These are phyloP conservation scores for Brachycybe producta DNA, from an alignment of 2,888 invertebrate genomes.

Conservation along the genomic window DNA sequence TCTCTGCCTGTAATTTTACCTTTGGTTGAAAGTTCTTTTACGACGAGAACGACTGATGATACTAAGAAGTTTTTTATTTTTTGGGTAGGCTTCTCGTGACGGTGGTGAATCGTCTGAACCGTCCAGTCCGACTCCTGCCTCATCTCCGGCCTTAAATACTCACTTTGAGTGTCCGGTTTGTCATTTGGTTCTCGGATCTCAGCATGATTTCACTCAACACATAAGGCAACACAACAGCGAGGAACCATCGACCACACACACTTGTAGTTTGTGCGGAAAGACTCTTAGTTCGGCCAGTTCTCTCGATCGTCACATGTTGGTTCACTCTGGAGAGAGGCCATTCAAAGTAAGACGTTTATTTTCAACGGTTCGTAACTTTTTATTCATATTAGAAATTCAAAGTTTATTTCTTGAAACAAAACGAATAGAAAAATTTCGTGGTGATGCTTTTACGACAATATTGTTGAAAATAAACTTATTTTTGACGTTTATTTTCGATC, in stretches of 20 bases:
- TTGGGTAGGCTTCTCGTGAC: too few relatives aligned
- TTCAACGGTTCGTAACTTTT: too few relatives aligned
- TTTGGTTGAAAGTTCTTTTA: too few relatives aligned
- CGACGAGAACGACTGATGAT: too few relatives aligned
- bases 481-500: too few relatives aligned
- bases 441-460: too few relatives aligned
- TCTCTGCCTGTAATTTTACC: too few relatives aligned
- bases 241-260: constrained; percentile 36
- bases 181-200: constrained; percentile 45
- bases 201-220: constrained; percentile 55
- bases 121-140: constrained; percentile 2
- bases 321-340: constrained; percentile 66
- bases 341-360: constrained; percentile 49
- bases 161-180: constrained; percentile 48
- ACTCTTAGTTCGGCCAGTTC: constrained; percentile 61
- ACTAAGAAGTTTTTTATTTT: too few relatives aligned
- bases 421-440: too few relatives aligned
- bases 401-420: background rate
- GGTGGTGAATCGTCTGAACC: too few relatives aligned
- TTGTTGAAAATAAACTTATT: too few relatives aligned
- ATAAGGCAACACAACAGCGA: constrained; percentile 51
- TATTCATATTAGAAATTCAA: too few relatives aligned
- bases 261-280: constrained; percentile 54
- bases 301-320: constrained; percentile 62
- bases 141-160: background rate